Base-by-base conservation (phyloP, 2,888 invertebrate genomes). In the Mythimna albipuncta region DNA sequence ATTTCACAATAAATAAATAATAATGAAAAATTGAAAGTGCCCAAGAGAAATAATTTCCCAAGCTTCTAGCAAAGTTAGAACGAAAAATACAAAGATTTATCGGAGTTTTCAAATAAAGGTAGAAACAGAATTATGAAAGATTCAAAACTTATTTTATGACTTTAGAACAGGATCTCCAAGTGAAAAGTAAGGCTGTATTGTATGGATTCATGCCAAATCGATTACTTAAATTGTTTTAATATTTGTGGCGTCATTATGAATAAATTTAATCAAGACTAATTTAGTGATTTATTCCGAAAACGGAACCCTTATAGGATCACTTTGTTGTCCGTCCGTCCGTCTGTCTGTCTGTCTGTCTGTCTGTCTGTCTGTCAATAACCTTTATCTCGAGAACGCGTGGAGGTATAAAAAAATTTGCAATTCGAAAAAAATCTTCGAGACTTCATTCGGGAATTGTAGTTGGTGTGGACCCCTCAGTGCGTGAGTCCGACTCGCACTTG, bases 61-160 rank as follows among this genome's bases (percentile, higher is more conserved):
- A 55, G 44, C 21, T 44, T 21, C 57, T 19, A 54, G 2, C 4
- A 38, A 63, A 64, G 47, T 55, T 71, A 19, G 62, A 64, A 72
- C 26, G n/a, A 64, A 72, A 55, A 65, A 58, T 32, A 52, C 13
- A 1, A 61, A 64, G 67, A 73, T 77, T 77, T 64, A 73, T 68
- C 21, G 64, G 6, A 72, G 54, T 77, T 64, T 57, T 26, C 7
- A 64, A 68, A 73, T 69, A 41, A 61, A 62, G 11, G 61, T 57
- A 19, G 32, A 50, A 72, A 61, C 58, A 58, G 19, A 72, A 54
- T 50, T 10, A 57, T 61, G n/a, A 57, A 75, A 57, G 64, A 55
- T 71, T 71, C 19, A 38, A 54, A 76, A 76, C 21, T 64, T 64
- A 65, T 75, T 75, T 64, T 50, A 76, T 62, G 62, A 32, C 26